A percentile compares a stretch with the other conserved stretches of the same genome.
Conservation (phyloP, 2,797 vertebrate genomes). For the Momotus momota region DNA sequence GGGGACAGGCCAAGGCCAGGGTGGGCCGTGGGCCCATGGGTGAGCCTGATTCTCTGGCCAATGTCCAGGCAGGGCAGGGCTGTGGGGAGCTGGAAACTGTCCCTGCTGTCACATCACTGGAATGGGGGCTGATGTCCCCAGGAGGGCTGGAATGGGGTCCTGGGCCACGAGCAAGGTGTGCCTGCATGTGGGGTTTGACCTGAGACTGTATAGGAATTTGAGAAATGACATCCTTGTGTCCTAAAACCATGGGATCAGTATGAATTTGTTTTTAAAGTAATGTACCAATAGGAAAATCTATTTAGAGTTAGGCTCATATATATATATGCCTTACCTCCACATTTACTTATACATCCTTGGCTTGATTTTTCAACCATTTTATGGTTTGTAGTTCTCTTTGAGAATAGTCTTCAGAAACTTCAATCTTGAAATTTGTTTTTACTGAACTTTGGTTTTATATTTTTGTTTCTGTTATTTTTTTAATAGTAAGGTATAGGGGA, state of each 20-base stretch:
- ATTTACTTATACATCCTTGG: not conserved
- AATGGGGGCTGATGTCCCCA: fast-evolving
- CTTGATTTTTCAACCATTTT: not conserved
- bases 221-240: not conserved
- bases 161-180: too few species aligned
- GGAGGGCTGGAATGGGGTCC: not conserved
- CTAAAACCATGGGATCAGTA: not conserved
- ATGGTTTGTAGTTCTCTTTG: not conserved
- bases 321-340: not conserved
- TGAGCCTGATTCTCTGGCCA: fast-evolving
- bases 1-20: not conserved
- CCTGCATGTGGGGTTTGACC: not conserved
- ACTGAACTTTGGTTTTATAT: not conserved
- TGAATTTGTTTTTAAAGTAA: not conserved
- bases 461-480: not conserved
- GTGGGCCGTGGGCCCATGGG: fast-evolving
- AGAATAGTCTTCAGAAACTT: not conserved
- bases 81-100: not conserved
- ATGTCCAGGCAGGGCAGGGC: fast-evolving
- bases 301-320: not conserved
- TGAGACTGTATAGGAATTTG: not conserved
- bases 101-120: fast-evolving
- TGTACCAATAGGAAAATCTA: not conserved
- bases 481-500: not conserved
- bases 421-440: not conserved